Conservation (phyloP, 2,888 invertebrate genomes). For the Teleogryllus oceanicus region DNA sequence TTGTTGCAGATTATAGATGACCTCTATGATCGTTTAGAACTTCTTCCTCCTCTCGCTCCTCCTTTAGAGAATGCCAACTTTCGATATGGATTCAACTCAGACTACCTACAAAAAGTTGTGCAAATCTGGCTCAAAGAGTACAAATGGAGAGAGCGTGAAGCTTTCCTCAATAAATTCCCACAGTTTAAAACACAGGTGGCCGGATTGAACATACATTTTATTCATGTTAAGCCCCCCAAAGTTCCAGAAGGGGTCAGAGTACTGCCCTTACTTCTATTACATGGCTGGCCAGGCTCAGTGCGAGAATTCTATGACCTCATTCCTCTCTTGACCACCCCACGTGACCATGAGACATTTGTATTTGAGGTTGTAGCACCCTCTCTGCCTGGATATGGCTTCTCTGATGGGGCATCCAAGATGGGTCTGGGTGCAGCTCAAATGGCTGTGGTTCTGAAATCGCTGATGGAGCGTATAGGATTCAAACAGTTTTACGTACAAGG, state of each 20-base stretch:
- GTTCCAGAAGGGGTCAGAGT: constrained; percentile 49
- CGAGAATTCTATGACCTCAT: constrained; percentile 75
- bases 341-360: constrained; percentile 55
- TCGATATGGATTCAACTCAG: constrained; percentile 76
- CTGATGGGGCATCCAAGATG: constrained; percentile 47
- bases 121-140: constrained; percentile 77
- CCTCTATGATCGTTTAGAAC: constrained; percentile 57
- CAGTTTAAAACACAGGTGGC: constrained; percentile 70
- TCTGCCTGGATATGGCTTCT: constrained; percentile 68
- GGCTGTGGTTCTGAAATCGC: constrained; percentile 58
- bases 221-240: constrained; percentile 62
- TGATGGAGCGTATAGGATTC: constrained; percentile 68
- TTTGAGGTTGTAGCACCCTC: constrained; percentile 69
- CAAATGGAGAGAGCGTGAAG: constrained; percentile 67
- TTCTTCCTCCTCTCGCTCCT: constrained; percentile 41
- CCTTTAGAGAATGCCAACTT: constrained; percentile 70
- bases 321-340: constrained; percentile 58
- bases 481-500: constrained; percentile 68
- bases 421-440: constrained; percentile 48
- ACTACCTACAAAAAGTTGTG: constrained; percentile 62
- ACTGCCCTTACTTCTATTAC: constrained; percentile 67
- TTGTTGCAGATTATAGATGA: constrained; percentile 57
- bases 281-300: constrained; percentile 85
- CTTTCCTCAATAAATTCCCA: constrained; percentile 66
- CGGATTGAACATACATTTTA: constrained; percentile 70